A percentile compares a stretch with the other conserved stretches of the same genome.
Conservation (phyloP, 2,113 vertebrate genomes). For the Eira barbara region DNA sequence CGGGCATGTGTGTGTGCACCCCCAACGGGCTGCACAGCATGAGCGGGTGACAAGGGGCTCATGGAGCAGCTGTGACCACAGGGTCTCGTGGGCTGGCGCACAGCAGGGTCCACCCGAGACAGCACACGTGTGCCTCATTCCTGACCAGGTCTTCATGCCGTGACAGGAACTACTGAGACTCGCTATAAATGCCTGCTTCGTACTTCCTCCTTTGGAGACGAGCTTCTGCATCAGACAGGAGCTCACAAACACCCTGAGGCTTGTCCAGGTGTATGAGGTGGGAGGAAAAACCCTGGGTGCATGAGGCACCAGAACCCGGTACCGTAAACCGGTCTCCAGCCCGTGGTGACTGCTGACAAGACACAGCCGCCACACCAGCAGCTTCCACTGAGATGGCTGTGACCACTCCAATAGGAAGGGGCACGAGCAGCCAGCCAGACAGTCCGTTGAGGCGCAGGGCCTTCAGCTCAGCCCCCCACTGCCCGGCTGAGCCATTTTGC, state of each 20-base stretch:
- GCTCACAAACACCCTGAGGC: not conserved
- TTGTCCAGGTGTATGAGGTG: not conserved
- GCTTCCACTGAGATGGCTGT: not conserved
- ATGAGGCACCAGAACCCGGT: not conserved
- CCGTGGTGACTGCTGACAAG: not conserved
- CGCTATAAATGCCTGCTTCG: not conserved
- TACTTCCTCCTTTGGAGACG: not conserved
- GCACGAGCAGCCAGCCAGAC: not conserved
- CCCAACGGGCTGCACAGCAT: not conserved
- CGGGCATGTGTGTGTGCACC: fast-evolving
- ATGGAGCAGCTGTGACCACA: not conserved
- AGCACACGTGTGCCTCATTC: fast-evolving
- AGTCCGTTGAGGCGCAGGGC: not conserved
- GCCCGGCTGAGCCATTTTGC: not conserved
- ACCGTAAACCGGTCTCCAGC: not conserved
- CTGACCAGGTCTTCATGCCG: not conserved
- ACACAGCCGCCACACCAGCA: not conserved
- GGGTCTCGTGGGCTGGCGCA: not conserved
- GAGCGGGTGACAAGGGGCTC: not conserved
- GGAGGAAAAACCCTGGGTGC: not conserved
- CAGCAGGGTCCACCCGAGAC: not conserved
- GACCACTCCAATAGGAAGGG: not conserved
- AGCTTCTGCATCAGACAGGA: not conserved
- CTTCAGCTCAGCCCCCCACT: not conserved
- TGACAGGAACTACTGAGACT: not conserved